These are phyloP conservation scores for Panopea generosa DNA, from an alignment of 2,888 invertebrate genomes.

Conservation along the genomic window DNA sequence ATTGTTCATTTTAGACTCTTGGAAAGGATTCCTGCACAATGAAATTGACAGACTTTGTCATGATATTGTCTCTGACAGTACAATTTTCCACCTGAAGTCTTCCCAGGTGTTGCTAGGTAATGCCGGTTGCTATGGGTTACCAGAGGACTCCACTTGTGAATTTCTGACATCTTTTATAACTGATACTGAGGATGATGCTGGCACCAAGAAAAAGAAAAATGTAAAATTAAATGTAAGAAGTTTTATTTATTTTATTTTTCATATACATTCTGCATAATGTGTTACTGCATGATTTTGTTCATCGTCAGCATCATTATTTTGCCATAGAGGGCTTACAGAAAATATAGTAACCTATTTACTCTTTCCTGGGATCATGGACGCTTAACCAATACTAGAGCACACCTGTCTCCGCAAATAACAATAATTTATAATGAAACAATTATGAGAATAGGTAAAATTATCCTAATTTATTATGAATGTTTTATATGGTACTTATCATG, in stretches of 20 bases:
- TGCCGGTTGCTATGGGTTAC: constrained; percentile 43
- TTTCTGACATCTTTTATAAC: constrained; percentile 54
- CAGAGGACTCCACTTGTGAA: constrained; percentile 55
- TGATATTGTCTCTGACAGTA: constrained; percentile 37
- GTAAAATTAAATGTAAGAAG: constrained; percentile 20
- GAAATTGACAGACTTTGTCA: constrained; percentile 49
- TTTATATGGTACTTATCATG: too few species aligned
- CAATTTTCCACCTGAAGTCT: constrained; percentile 47
- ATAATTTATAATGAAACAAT: too few species aligned
- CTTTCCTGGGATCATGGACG: too few species aligned
- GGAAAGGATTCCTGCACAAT: constrained; percentile 39
- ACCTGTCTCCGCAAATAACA: too few species aligned
- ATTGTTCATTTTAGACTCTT: too few species aligned
- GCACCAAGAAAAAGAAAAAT: constrained; percentile 36
- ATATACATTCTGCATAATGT: constrained; percentile 67
- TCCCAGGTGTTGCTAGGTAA: constrained; percentile 52
- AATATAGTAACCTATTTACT: too few species aligned
- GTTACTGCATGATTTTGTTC: too few species aligned
- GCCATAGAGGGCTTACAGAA: too few species aligned
- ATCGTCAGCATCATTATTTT: too few species aligned
- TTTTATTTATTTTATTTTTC: constrained; percentile 16
- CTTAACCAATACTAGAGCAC: too few species aligned
- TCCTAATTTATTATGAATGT: too few species aligned
- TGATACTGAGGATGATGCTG: constrained; percentile 35
- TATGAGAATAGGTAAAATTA: too few species aligned